A percentile compares a stretch with the other conserved stretches of the same genome.
phyloP scores from a whole-genome alignment of 2,113 vertebrate species.

The Danionella cerebrum region DNA sequence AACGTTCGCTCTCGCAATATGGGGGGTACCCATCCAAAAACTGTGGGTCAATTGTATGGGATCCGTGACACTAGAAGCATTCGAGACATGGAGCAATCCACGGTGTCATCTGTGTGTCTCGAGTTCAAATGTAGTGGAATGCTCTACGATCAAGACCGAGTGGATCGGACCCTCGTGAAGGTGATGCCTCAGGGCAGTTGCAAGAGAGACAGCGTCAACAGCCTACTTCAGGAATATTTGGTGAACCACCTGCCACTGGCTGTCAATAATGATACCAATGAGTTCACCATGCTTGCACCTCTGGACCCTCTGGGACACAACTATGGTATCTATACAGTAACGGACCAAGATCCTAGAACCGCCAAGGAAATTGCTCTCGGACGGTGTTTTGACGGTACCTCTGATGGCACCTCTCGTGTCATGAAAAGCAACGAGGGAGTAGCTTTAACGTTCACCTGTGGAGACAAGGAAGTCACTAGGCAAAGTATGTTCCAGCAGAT shows the following conservation, averaged over 20 bases:
- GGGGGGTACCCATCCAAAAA: slow-evolving; percentile 89
- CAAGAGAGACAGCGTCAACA: slow-evolving; percentile 74
- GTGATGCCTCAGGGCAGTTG: slow-evolving; percentile 90
- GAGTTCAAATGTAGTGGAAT: slow-evolving; percentile 98
- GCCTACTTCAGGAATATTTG: slow-evolving; percentile 90
- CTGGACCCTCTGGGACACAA: slow-evolving; percentile 93
- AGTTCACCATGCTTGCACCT: slow-evolving; percentile 95
- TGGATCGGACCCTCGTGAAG: slow-evolving; percentile 88
- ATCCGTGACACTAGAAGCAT: slow-evolving; percentile 88
- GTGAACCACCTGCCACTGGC: slow-evolving; percentile 91
- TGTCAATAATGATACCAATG: slow-evolving; percentile 89
- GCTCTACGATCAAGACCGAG: slow-evolving; percentile 88
- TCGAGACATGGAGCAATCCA: slow-evolving; percentile 65
- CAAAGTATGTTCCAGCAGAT: slow-evolving; percentile 80
- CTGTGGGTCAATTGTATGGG: slow-evolving; percentile 87
- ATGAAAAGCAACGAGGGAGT: slow-evolving; percentile 87
- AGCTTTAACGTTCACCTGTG: slow-evolving; percentile 83
- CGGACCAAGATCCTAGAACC: slow-evolving; percentile 86
- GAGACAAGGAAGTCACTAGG: slow-evolving; percentile 65
- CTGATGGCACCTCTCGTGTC: slow-evolving; percentile 80
- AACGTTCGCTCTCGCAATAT: slow-evolving; percentile 91
- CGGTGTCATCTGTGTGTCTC: slow-evolving; percentile 79
- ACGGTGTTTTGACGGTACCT: slow-evolving; percentile 90
- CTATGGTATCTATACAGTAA: slow-evolving; percentile 96
- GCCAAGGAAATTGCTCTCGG: slow-evolving; percentile 95